These are phyloP conservation scores for Heliothis subflexa DNA, from an alignment of 1,140 invertebrate species.

Conservation along the genomic window DNA sequence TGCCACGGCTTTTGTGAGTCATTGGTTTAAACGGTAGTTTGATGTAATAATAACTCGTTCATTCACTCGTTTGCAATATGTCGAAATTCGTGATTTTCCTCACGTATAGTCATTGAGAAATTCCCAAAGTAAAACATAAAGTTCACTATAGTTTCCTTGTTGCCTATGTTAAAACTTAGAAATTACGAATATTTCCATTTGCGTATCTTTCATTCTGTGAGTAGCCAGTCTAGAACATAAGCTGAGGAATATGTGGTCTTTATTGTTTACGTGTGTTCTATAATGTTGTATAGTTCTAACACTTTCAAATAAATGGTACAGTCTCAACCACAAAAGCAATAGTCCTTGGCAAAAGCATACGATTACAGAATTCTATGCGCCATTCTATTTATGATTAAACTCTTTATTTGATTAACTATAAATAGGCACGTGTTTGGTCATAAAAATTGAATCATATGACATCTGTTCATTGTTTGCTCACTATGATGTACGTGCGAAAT, in stretches of 20 bases:
- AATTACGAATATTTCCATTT: too few relatives aligned
- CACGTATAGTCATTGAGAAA: neutral
- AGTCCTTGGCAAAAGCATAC: too few relatives aligned
- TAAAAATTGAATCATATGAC: constrained; percentile 12
- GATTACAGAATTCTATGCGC: too few relatives aligned
- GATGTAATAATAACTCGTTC: constrained; percentile 9
- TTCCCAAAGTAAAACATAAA: neutral
- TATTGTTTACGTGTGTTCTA: too few relatives aligned
- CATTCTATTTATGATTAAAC: too few relatives aligned
- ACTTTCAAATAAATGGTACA: too few relatives aligned
- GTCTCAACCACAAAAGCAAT: too few relatives aligned
- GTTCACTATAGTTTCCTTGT: neutral
- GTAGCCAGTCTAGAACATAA: too few relatives aligned
- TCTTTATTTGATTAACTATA: neutral
- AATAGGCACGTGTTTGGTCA: constrained; percentile 2
- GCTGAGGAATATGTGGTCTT: too few relatives aligned
- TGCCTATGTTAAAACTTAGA: neutral
- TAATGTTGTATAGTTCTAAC: too few relatives aligned
- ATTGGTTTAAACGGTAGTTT: constrained; percentile 2
- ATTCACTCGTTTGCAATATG: neutral
- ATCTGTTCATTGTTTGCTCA: neutral
- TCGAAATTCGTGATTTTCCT: neutral
- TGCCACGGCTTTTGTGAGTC: constrained; percentile 18
- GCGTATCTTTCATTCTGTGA: too few relatives aligned
- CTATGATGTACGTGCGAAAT: neutral